Conservation (phyloP, 2,888 invertebrate species). For the Cosmorhoe ocellata region DNA sequence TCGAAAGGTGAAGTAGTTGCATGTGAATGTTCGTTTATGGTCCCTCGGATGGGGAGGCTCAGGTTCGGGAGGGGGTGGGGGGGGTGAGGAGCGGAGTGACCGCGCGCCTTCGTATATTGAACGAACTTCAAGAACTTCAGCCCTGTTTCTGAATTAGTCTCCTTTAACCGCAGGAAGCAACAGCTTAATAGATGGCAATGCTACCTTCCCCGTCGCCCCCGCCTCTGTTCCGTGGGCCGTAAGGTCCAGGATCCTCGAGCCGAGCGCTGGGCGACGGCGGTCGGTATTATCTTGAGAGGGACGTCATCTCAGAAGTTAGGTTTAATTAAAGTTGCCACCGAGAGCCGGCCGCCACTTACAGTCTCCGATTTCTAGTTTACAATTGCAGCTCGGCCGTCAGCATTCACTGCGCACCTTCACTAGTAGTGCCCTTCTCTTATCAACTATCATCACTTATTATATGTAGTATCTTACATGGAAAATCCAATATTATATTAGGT, state of each 20-base stretch:
- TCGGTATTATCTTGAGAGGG: constrained; percentile 60
- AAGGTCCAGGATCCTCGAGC: not conserved
- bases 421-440: not conserved
- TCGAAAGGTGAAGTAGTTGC: not conserved
- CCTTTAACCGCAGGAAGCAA: constrained; percentile 56
- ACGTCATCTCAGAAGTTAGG: constrained; percentile 72
- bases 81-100: constrained; percentile 14
- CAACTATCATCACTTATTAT: too few species aligned
- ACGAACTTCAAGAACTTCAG: constrained; percentile 40
- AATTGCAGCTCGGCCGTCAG: constrained; percentile 62
- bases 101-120: constrained; percentile 30
- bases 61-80: not conserved
- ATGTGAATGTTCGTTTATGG: constrained; percentile 6
- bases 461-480: too few species aligned
- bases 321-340: constrained; percentile 73
- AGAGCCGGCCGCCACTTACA: constrained; percentile 58
- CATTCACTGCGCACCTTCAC: constrained; percentile 49
- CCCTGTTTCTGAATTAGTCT: constrained; percentile 56
- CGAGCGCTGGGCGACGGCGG: not conserved
- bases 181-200: constrained; percentile 54
- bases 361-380: constrained; percentile 58
- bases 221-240: not conserved
- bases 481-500: too few species aligned
- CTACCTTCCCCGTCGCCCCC: constrained; percentile 28
- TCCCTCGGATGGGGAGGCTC: too few species aligned